Conservation (phyloP, 2,113 vertebrate genomes). For the Vombatus ursinus region DNA sequence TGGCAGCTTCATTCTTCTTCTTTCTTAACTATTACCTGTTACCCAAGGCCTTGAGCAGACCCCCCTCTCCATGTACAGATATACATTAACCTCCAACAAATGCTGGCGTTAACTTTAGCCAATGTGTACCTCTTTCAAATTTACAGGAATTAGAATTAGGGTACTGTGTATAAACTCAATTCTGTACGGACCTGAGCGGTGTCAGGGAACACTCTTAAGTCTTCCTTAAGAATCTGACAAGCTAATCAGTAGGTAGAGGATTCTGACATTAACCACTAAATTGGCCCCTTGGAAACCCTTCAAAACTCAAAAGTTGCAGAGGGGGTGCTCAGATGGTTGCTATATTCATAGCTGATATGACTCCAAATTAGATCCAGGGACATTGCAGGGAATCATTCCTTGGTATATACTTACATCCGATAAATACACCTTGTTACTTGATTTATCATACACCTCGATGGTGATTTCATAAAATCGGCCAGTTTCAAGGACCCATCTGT, state of each 20-base stretch:
- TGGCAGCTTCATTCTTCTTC: not conserved
- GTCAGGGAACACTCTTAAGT: rapidly evolving
- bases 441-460: constrained; percentile 94
- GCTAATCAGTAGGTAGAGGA: not conserved
- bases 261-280: not conserved
- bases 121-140: not conserved
- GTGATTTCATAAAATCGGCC: constrained; percentile 89
- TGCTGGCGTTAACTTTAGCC: not conserved
- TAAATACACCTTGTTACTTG: constrained; percentile 92
- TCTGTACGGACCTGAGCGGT: not conserved
- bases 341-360: not conserved
- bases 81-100: not conserved
- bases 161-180: not conserved
- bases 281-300: not conserved
- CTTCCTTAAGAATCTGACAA: not conserved
- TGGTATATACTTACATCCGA: constrained; percentile 91
- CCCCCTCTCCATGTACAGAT: rapidly evolving
- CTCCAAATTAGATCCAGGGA: not conserved
- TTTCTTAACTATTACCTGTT: not conserved
- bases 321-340: not conserved
- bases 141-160: not conserved
- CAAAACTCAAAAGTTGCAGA: not conserved
- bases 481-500: constrained; percentile 95
- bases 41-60: rapidly evolving
- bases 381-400: not conserved